Evolutionary conservation across 1,140 invertebrate species (phyloP).

Genomic region (Euura saliciscinereae): DNA sequence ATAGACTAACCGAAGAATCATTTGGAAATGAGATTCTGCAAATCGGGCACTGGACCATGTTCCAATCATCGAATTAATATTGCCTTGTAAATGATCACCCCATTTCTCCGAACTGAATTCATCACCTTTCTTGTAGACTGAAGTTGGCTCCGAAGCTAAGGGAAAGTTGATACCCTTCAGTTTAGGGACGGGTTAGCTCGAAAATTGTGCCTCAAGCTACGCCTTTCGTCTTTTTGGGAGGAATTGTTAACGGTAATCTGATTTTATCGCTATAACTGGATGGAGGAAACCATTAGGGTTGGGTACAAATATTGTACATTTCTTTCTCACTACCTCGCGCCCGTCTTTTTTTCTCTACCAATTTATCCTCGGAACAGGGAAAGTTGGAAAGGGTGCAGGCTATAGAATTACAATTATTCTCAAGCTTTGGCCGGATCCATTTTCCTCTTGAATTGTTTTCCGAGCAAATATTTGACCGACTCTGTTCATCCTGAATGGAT

Average conservation of each 20-base stretch:
- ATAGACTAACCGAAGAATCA: too few species aligned
- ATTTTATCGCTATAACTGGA: not conserved
- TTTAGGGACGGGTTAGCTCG: not conserved
- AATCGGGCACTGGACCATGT: too few species aligned
- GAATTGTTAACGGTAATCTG: not conserved
- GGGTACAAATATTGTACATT: not conserved
- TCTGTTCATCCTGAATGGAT: not conserved
- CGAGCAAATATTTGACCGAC: not conserved
- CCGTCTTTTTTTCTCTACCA: not conserved
- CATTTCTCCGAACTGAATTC: too few species aligned
- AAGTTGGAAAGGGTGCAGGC: not conserved
- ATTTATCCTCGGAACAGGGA: not conserved
- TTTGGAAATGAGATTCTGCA: too few species aligned
- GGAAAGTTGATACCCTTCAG: not conserved
- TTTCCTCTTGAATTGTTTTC: not conserved
- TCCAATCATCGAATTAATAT: too few species aligned
- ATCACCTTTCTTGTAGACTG: too few species aligned
- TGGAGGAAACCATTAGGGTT: not conserved
- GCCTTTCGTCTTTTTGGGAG: not conserved
- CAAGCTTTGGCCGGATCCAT: not conserved
- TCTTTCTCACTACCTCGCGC: not conserved
- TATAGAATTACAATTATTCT: slow-evolving; percentile 1
- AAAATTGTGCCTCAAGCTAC: not conserved
- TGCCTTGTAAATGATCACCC: too few species aligned
- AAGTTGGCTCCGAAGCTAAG: not conserved